Percentiles rank a stretch among this genome's conserved stretches.
Evolutionary conservation across 2,888 invertebrate species (phyloP).

Genomic region (Acheta domesticus): DNA sequence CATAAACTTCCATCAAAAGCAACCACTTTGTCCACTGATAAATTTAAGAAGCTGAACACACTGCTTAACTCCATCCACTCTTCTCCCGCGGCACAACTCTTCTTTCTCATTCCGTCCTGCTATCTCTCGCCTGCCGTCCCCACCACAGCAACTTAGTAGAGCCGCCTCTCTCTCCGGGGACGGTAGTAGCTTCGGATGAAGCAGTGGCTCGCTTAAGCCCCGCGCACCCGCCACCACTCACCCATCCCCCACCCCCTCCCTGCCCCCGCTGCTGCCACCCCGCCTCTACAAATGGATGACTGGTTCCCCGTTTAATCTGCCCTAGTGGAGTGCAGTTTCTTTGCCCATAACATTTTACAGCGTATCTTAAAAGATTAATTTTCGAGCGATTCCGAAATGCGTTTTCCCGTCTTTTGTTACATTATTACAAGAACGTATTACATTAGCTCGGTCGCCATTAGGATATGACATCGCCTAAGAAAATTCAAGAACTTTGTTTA

Average conservation of each 20-base stretch:
- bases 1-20: too few relatives aligned
- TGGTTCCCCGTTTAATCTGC: slow-evolving; percentile 1
- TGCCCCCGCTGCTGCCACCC: background rate
- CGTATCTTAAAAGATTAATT: slow-evolving; percentile 18
- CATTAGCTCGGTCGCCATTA: slow-evolving; percentile 8
- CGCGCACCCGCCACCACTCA: background rate
- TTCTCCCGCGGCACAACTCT: too few relatives aligned
- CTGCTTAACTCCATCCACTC: too few relatives aligned
- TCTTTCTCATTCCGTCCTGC: too few relatives aligned
- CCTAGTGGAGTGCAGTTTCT: slow-evolving; percentile 18
- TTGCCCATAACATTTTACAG: slow-evolving; percentile 18
- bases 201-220: background rate
- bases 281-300: background rate
- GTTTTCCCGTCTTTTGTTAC: slow-evolving; percentile 18
- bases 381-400: slow-evolving; percentile 18
- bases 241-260: background rate
- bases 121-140: too few relatives aligned
- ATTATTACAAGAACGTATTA: slow-evolving; percentile 9
- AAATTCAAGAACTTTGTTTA: background rate
- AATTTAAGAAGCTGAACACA: too few relatives aligned
- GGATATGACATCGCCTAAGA: slow-evolving; percentile 11
- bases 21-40: too few relatives aligned
- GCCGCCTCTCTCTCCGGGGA: background rate
- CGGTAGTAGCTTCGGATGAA: background rate
- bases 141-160: background rate